These are phyloP conservation scores for Periparus ater DNA, from an alignment of 2,797 vertebrate genomes.

Conservation along the genomic window DNA sequence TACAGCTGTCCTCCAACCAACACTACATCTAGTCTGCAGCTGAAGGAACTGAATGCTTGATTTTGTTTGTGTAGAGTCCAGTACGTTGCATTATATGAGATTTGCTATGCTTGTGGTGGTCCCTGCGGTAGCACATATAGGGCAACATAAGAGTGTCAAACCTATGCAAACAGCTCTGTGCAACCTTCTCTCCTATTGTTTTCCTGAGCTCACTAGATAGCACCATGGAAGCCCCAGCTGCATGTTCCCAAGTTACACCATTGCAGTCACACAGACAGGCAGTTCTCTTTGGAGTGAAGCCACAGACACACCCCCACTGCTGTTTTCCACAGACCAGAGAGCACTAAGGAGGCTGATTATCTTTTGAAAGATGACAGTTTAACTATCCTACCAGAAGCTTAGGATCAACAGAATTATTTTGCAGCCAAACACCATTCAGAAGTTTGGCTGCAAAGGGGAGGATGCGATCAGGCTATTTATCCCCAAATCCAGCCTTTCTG, in stretches of 20 bases:
- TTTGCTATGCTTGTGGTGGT: background rate
- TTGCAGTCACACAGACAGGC: background rate
- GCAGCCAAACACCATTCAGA: background rate
- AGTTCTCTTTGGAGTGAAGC: background rate
- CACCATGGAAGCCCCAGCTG: background rate
- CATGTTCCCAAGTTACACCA: background rate
- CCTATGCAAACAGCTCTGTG: background rate
- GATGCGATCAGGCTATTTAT: background rate
- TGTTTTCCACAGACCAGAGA: background rate
- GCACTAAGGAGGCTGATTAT: background rate
- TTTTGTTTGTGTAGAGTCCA: background rate
- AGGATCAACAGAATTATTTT: background rate
- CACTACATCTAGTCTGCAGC: background rate
- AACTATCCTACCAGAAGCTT: background rate
- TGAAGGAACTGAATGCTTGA: background rate
- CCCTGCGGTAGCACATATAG: background rate
- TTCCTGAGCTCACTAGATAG: background rate
- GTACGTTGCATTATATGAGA: background rate
- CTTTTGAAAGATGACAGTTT: background rate
- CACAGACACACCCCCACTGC: background rate
- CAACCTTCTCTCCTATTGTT: background rate
- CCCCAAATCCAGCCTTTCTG: background rate
- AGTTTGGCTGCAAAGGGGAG: background rate
- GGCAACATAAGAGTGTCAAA: background rate
- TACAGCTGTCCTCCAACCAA: background rate